Evolutionary conservation across 2,113 vertebrate genomes (phyloP).

Genomic region (Callaeas wilsoni): DNA sequence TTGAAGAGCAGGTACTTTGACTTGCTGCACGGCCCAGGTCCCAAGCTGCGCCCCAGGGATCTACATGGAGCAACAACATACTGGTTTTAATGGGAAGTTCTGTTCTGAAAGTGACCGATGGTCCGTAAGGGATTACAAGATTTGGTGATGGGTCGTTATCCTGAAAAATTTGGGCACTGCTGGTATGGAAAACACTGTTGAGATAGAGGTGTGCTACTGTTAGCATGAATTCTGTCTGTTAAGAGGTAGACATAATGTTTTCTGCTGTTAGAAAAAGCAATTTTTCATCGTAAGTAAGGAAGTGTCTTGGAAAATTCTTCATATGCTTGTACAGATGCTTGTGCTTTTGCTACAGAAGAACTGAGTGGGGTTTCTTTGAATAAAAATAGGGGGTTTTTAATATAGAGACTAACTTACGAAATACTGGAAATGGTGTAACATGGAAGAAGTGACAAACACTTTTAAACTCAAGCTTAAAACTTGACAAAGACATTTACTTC

Average conservation of each 20-base stretch:
- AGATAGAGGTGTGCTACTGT: neutral
- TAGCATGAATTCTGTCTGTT: neutral
- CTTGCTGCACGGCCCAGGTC: neutral
- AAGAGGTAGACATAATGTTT: neutral
- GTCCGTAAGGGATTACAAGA: neutral
- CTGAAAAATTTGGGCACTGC: neutral
- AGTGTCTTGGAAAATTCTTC: neutral
- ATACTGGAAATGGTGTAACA: neutral
- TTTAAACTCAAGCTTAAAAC: neutral
- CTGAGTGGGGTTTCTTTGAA: neutral
- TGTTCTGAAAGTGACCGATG: neutral
- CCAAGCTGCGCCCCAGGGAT: rapidly evolving
- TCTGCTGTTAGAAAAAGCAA: neutral
- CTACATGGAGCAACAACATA: rapidly evolving
- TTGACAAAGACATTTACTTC: neutral
- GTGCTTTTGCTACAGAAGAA: neutral
- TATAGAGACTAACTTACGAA: neutral
- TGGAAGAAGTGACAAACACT: neutral
- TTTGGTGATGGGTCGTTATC: neutral
- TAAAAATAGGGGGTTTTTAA: neutral
- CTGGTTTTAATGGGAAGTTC: neutral
- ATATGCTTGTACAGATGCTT: neutral
- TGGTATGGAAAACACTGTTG: neutral
- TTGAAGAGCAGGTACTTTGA: neutral
- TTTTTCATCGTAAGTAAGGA: neutral